Base-by-base conservation (phyloP, 2,888 invertebrate genomes). In the Spatulosminthurus flaviceps region DNA sequence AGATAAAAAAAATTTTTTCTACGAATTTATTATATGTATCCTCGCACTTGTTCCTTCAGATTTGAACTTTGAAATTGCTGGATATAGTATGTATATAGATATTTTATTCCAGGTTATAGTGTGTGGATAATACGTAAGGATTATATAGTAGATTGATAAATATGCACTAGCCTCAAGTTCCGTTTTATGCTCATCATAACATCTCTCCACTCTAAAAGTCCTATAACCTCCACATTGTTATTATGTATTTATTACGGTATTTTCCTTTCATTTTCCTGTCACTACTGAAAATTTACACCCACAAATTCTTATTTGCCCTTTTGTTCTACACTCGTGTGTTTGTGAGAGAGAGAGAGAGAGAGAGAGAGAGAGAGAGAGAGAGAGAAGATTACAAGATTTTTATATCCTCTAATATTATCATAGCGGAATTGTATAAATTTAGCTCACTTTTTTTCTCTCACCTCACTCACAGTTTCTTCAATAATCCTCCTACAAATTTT, bases 241-340 rank as follows among this genome's bases (percentile, higher is more conserved):
- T 75, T 75, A 75, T 66, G 75, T 76, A 76, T 76, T 76, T 76
- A 74, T 51, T 76, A 76, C 76, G 76, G 69, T 26, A 67, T 76
- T 76, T 67, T 76, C 67, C 75, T 76, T 76, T 51, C 67, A 76
- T 76, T 67, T 76, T 67, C 24, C 67, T 43, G 41, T 64, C 75
- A 75, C 66, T 76, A 67, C 67, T 76, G 76, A 76, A 76, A 76
- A 76, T 76, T 76, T 76, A 76, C 76, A 76, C 76, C 51, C 67
- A 19, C 19, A 74, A 41, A 43, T 60, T 74, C 34, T 21, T 16
- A 64, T 64, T 64, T 22, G 24, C 22, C 22, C 11, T 64, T 64
- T 64, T 19, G 60, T 60, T 9, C 19, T 51, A 51, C 7, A n/a
- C 51, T 19, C 51, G 1, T 16, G 51, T 2, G 51, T 11, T 51